A percentile compares a stretch with the other conserved stretches of the same genome.
Evolutionary conservation across 2,113 vertebrate genomes (phyloP).

Genomic region (Ascaphus truei): DNA sequence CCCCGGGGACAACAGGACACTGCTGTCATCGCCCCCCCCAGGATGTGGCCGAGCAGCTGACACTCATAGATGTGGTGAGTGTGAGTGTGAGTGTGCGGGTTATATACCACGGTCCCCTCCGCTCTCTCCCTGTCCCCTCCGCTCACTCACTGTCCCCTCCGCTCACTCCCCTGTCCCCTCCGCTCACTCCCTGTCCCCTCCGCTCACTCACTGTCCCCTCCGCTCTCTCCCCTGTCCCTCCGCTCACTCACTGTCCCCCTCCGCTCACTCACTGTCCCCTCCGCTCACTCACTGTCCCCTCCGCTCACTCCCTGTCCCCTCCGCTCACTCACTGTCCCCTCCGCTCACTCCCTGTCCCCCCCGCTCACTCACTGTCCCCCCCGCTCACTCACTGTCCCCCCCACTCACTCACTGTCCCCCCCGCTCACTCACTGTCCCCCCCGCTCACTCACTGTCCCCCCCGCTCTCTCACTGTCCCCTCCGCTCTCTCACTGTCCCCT

Average conservation of each 20-base stretch:
- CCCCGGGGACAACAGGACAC: conserved; percentile 40
- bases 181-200: neutral
- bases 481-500: neutral
- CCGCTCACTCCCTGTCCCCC: neutral
- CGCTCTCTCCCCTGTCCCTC: no score
- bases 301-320: no score
- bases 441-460: neutral
- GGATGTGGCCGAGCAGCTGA: conserved; percentile 76
- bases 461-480: no score
- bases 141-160: neutral
- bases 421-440: neutral
- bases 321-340: neutral
- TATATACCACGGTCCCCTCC: no score
- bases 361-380: neutral
- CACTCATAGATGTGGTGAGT: conserved; percentile 71
- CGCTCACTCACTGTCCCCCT: neutral
- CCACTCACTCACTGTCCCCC: neutral
- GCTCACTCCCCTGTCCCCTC: neutral
- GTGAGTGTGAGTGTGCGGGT: neutral
- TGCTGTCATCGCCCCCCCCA: conserved; percentile 67
- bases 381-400: no score
- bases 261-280: neutral
- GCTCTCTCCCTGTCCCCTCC: no score
- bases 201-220: no score
- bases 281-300: neutral